phyloP scores from a whole-genome alignment of 2,113 vertebrate genomes.

The Tragelaphus strepsiceros region DNA sequence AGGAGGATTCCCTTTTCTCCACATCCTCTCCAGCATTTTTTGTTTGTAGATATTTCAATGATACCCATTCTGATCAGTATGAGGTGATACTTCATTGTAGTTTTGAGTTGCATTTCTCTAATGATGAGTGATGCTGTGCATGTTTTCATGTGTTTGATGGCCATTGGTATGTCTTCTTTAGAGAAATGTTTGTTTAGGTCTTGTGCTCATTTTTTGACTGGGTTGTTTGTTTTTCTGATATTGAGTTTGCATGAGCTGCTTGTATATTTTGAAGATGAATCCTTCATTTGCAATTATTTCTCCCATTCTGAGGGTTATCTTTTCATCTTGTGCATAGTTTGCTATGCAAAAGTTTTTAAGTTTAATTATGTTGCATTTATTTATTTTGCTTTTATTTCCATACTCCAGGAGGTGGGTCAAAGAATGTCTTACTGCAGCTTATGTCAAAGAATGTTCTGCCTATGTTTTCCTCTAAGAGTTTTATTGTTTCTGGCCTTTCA shows the following conservation, averaged over 20 bases:
- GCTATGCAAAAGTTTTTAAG: not conserved
- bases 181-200: not conserved
- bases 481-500: not conserved
- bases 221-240: not conserved
- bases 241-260: not conserved
- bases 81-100: not conserved
- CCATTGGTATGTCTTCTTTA: not conserved
- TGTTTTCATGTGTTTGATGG: not conserved
- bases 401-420: not conserved
- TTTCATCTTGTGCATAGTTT: not conserved
- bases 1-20: not conserved
- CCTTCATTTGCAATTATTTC: not conserved
- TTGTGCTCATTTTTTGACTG: not conserved
- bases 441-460: not conserved
- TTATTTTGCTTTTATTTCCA: not conserved
- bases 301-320: not conserved
- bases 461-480: not conserved
- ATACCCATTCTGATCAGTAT: not conserved
- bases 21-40: not conserved
- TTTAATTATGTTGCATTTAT: not conserved
- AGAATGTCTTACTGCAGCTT: not conserved
- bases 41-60: not conserved
- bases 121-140: not conserved
- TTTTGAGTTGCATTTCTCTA: not conserved
- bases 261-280: not conserved